Base-by-base conservation (phyloP, 2,113 vertebrate genomes). In the Ciconia stormi region DNA sequence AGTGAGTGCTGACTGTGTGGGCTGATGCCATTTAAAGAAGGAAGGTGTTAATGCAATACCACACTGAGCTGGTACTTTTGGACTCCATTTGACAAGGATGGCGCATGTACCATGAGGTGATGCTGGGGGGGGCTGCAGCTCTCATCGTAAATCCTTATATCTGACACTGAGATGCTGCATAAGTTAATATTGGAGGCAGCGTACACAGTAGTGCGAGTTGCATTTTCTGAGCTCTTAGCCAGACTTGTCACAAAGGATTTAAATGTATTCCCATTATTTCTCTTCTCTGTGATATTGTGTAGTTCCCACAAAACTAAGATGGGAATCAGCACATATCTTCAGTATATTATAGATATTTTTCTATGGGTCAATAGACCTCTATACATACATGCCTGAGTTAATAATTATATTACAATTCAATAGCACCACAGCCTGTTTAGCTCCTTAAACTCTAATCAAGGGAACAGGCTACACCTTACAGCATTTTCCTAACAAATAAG, bases 1-100 rank as follows among this genome's bases (percentile, higher is more conserved):
- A 86, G 66, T 26, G 38, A 82, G 42, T 85, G 89, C 66, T 96
- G 93, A 27, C 52, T 80, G 52, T 86, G 94, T 93, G 62, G 90
- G 94, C 42, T 8, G 9, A 9, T 71, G 62, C 76, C 53, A 30
- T 67, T 91, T 49, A 49, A 76, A 71, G 87, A 67, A 44, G 62
- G 52, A 89, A 89, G 50, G 53, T 84, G 80, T 55, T 84, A 49
- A 63, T 46, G 62, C 80, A 92, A 15, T 40, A 44, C 10, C 42
- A 36, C 66, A 36, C 47, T 67, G 56, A 79, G 30, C 4, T 79
- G 71, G 38, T 40, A 40, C 62, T 93, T 82, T 79, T 93, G 56
- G 69, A 53, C 56, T 89, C 47, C n/a, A 8, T 86, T 76, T 76
- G 76, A 91, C 56, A 86, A 67, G 56, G 62, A 46, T 58, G 44